Evolutionary conservation across 2,797 vertebrate genomes (phyloP), one percentile per base, ranked within the genome.

Genomic region (Echiichthys vipera): DNA sequence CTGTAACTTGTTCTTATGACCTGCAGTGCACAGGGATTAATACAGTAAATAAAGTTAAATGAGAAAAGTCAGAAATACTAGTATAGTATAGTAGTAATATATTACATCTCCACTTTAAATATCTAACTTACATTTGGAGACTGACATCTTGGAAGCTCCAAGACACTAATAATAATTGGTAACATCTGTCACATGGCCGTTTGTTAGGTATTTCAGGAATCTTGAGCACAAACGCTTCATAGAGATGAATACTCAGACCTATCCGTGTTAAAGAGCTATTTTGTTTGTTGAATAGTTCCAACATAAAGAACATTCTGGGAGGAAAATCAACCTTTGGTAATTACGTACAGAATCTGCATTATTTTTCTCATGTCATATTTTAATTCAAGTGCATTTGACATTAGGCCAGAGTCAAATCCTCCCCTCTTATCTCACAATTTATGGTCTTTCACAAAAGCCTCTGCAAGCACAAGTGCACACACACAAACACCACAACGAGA

Each of bases 321-420:
- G 6, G 18, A 37, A 7, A 43, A 22, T 18, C 46, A 29, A 45
- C 34, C 11, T 20, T 4, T 42, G 29, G 8, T 37, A 61, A 12
- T 36, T 25, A 32, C 12, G 14, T 18, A 24, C 18, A 49, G 5
- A 24, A 32, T 64, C 17, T 56, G 42, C 6, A 10, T 46, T 34
- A 7, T 24, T 11, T 15, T 47, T 36, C 3, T 68, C 29, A 51
- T 61, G 25, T 71, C 43, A 71, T 70, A 22, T 59, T 30, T 50
- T 10, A 40, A 70, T 56, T 43, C 1, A 62, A 69, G 40, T 47
- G 51, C 49, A 71, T 62, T 61, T 66, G 40, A 77, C 45, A 37
- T 47, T 24, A 17, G 11, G 29, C 13, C 49, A 43, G 64, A 56
- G 40, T 57, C 59, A 66, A 63, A 72, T 18, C 34, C 6, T 74